Evolutionary conservation across 1,140 invertebrate genomes (phyloP), one percentile per base, ranked within the genome.

Genomic region (Argopecten irradians): DNA sequence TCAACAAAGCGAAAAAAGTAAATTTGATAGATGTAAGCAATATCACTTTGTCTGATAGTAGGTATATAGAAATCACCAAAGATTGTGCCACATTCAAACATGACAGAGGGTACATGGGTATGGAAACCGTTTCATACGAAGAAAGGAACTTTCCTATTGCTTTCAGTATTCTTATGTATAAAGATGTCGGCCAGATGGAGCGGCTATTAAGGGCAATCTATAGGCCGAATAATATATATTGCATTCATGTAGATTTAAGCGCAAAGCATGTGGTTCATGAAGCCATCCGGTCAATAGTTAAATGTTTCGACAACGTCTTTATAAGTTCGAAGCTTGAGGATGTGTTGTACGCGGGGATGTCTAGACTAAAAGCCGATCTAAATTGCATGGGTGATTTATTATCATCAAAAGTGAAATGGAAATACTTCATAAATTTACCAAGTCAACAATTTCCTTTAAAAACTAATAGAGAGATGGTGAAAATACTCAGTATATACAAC

Each of bases 141-240:
- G 92, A 94, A 87, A 28, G 41, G 35, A 84, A 92, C 0, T 94
- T 94, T 89, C 92, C 94, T 0, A 87, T 94, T 14, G 92, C 93
- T 14, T 94, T 87, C 86, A 92, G 90, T 82, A 92, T 94, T 22
- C 5, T 94, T 5, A 85, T 92, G 7, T 93, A 92, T 71, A 90
- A 91, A 85, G 90, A 94, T 28, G 89, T 92, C 0, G 91, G 92
- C 41, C 94, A 94, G 89, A 88, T 91, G 0, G 94, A 95, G 87
- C 86, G 91, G 41, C 86, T 95, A 16, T 84, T 95, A 19, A 88
- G 91, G 19, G 86, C 92, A 9, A 94, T 95, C 43, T 95, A 95
- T 84, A 84, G 94, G 16, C 93, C 93, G n/a, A 92, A 94, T 35
- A 95, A 95, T 90, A 85, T 92, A 46, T 95, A 95, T 83, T 95